Conservation (phyloP, 2,888 invertebrate genomes). For the Digitonthophagus gazella region DNA sequence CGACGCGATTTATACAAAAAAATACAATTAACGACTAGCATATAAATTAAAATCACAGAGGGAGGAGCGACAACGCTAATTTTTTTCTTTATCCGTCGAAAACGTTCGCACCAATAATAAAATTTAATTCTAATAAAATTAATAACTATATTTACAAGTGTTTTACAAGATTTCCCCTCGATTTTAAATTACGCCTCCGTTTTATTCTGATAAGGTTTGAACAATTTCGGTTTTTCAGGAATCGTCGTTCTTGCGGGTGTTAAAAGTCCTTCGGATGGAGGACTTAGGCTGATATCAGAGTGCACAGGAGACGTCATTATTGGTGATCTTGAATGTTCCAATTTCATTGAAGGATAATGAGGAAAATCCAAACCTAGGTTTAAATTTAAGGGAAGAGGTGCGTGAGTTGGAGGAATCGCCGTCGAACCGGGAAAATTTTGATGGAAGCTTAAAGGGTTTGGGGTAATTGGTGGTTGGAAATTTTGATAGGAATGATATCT, state of each 20-base stretch:
- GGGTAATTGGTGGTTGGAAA: constrained; percentile 48
- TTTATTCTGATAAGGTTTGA: constrained; percentile 68
- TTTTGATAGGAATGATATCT: constrained; percentile 56
- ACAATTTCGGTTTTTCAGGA: constrained; percentile 62
- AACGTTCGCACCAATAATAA: too few species aligned
- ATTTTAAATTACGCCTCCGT: constrained; percentile 51
- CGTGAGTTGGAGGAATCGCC: constrained; percentile 47
- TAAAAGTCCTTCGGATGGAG: constrained; percentile 45
- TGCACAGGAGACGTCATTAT: constrained; percentile 45
- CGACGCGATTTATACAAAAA: background rate
- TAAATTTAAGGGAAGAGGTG: constrained; percentile 40
- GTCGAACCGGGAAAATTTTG: constrained; percentile 40
- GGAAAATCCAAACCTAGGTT: constrained; percentile 43
- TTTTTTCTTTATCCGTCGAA: too few species aligned
- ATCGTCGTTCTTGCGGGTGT: constrained; percentile 43
- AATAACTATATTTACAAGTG: too few species aligned
- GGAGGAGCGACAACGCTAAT: background rate
- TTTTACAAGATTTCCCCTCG: too few species aligned
- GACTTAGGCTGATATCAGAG: constrained; percentile 49
- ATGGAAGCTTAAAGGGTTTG: constrained; percentile 36
- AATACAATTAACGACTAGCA: background rate
- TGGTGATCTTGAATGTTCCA: constrained; percentile 35
- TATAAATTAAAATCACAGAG: background rate
- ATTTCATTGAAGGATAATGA: constrained; percentile 35
- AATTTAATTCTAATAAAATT: too few species aligned